phyloP scores from a whole-genome alignment of 2,113 vertebrate genomes.

The Murina feae region DNA sequence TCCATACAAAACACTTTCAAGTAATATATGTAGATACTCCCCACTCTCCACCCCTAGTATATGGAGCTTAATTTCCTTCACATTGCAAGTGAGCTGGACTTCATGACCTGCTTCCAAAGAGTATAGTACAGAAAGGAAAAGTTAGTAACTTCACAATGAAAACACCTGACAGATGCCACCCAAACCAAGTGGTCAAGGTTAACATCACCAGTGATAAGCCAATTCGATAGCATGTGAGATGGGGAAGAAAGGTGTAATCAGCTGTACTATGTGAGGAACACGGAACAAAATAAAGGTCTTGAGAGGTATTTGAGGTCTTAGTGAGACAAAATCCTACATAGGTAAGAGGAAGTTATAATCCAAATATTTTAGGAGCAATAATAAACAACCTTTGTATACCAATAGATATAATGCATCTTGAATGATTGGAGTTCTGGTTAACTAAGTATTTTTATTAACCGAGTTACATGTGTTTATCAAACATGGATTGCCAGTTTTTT shows the following conservation, averaged over 20 bases:
- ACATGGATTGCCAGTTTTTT: background rate
- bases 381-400: background rate
- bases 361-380: background rate
- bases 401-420: background rate
- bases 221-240: background rate
- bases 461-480: background rate
- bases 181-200: background rate
- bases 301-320: background rate
- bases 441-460: slow-evolving; percentile 11
- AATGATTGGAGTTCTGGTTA: background rate
- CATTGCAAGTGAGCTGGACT: background rate
- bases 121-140: background rate
- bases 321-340: background rate
- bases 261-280: background rate
- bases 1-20: background rate
- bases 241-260: background rate
- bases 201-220: background rate
- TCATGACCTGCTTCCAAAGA: background rate
- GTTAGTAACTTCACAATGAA: background rate
- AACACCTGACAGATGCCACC: background rate
- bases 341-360: background rate
- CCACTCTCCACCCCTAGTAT: background rate
- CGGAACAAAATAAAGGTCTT: background rate
- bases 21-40: background rate
- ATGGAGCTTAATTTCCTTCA: background rate